Percentiles rank a stretch among this genome's conserved stretches.
phyloP scores from a whole-genome alignment of 2,888 invertebrate genomes.

The Ochropleura plecta region DNA sequence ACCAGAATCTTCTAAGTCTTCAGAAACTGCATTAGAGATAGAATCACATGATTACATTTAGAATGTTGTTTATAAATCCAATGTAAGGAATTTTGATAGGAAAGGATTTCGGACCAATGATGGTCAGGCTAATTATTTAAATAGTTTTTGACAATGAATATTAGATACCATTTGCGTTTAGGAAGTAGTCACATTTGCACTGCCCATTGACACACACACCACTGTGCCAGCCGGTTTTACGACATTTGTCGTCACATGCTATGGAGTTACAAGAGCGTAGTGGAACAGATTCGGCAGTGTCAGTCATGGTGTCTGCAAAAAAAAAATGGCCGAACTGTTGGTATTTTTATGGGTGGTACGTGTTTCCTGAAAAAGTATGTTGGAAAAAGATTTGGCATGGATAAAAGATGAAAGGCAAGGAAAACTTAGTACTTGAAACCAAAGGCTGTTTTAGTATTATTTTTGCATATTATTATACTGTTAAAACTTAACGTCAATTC shows the following conservation, averaged over 20 bases:
- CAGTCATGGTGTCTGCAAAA: conserved; percentile 2
- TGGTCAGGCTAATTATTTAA: neutral
- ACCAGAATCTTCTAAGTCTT: neutral
- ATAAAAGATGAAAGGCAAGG: neutral
- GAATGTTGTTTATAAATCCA: too few relatives aligned
- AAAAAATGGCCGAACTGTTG: neutral
- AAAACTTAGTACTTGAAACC: too few relatives aligned
- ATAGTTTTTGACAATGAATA: neutral
- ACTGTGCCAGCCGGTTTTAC: conserved; percentile 9
- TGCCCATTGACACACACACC: conserved; percentile 28
- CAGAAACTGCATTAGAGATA: neutral
- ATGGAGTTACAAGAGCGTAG: conserved; percentile 6
- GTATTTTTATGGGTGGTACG: neutral
- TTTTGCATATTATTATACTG: too few relatives aligned
- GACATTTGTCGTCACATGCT: conserved; percentile 23
- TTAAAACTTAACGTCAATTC: too few relatives aligned
- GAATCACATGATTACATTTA: neutral
- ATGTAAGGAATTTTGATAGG: too few relatives aligned
- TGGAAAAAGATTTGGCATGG: neutral
- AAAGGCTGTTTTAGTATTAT: too few relatives aligned
- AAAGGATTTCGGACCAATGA: neutral
- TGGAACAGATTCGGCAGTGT: neutral
- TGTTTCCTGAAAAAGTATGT: neutral
- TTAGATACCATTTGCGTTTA: conserved; percentile 20
- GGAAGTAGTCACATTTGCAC: conserved; percentile 42